These are phyloP conservation scores for Metaphire vulgaris DNA, from an alignment of 1,140 invertebrate species.

Conservation along the genomic window DNA sequence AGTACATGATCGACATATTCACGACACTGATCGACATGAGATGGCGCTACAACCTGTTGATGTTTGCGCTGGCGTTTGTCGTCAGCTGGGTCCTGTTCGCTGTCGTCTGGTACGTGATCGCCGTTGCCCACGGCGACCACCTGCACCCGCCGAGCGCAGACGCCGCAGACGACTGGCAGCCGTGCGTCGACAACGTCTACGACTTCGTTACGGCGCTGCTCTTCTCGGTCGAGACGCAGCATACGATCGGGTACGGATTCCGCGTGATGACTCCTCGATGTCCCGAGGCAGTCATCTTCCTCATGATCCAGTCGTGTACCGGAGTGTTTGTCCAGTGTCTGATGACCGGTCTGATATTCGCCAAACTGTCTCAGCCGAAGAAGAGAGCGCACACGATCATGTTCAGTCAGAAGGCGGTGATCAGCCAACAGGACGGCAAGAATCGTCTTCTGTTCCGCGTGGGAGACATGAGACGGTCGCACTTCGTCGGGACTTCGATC, in stretches of 20 bases:
- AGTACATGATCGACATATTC: constrained; percentile 65
- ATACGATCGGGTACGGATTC: constrained; percentile 49
- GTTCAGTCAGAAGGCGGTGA: constrained; percentile 44
- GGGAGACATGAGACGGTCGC: constrained; percentile 66
- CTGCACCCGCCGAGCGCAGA: constrained; percentile 52
- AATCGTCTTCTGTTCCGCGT: constrained; percentile 37
- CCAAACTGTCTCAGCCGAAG: constrained; percentile 37
- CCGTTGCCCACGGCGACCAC: constrained; percentile 34
- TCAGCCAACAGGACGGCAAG: constrained; percentile 62
- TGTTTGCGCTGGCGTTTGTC: constrained; percentile 46
- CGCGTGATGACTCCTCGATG: constrained; percentile 60
- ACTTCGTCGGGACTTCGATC: constrained; percentile 79
- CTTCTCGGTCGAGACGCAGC: constrained; percentile 50
- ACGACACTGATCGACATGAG: constrained; percentile 60
- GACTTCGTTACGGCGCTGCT: constrained; percentile 38
- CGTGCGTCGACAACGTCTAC: constrained; percentile 37
- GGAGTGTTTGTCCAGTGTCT: constrained; percentile 32
- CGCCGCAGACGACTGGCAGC: constrained; percentile 24
- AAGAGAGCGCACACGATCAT: constrained; percentile 46
- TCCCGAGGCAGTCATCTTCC: constrained; percentile 14
- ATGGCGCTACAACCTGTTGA: constrained; percentile 43
- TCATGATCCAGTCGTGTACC: constrained; percentile 30
- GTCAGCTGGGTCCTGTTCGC: constrained; percentile 49
- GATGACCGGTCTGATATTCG: constrained; percentile 31
- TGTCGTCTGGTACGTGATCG: constrained; percentile 44